Evolutionary conservation across 2,888 invertebrate genomes (phyloP), one percentile per base, ranked within the genome.

Genomic region (Azorinus chamasolen): DNA sequence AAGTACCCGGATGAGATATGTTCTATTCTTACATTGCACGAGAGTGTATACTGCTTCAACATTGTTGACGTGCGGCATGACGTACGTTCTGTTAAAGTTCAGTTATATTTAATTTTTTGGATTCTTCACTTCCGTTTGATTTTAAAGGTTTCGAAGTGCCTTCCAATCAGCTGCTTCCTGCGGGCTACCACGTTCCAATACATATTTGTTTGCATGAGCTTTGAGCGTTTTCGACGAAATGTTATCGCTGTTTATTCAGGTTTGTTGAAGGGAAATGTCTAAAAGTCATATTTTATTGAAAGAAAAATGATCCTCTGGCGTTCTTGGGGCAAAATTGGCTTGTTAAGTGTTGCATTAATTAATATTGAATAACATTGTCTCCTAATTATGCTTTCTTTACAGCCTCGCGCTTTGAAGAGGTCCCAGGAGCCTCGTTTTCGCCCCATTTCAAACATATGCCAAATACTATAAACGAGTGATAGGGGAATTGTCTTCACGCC

Each of bases 401-500:
- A 51, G 45, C 46, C 46, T 32, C 46, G 32, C 45, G 53, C 75
- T 80, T 80, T 80, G 69, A 76, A 65, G 41, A n/a, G 14, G 16
- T 72, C 79, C 72, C 72, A 2, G 2, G 53, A 39, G 79, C 14
- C 68, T 65, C 75, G 45, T 80, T 64, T 62, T 43, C 24, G 16
- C 45, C 24, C 61, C 69, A 69, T 62, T 72, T 64, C 64, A 72
- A 80, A 76, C 79, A 76, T 80, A 80, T 80, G 79, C 72, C 72
- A 46, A 50, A 64, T 59, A 61, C 61, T 55, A 22, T 24, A 43
- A 68, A 76, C 53, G 64, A 61, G 64, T 46, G 55, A 22, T 57
- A 43, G 18, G 74, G 64, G 73, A 77, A 74, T 74, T 63, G 22
- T 54, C 22, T 62, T 70, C 50, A 65, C 81, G 81, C 78, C 64